Base-by-base conservation (phyloP, 2,797 vertebrate species). In the Girardinus metallicus region DNA sequence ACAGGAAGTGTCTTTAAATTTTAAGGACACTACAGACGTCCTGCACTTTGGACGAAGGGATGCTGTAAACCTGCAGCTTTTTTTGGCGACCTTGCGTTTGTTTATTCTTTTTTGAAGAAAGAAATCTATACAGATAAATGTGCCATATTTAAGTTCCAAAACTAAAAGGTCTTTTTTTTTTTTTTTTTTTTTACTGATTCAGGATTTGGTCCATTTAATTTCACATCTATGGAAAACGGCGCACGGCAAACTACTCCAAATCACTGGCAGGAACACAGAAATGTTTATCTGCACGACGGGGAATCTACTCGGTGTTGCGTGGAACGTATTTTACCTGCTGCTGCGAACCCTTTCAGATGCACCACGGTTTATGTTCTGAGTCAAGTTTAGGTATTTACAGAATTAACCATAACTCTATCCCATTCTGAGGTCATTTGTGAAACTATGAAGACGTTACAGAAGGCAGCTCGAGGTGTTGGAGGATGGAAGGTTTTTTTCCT, bases 151-250 rank as follows among this genome's bases (percentile, higher is more conserved):
- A 36, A 85, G 29, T 74, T 76, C 72, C 41, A 74, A 70, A 91
- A 74, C 73, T 15, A 43, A 23, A 23, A 51, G 4, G 11, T 12
- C 23, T 57, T 57, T 29, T n/a, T 57, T 10, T 26, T 11, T 26
- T 2, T 53, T 47, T 47, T 60, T 86, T 83, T 81, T 23, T 49
- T 31, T 68, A 84, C 83, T 90, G 79, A 82, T 51, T 60, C 81
- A 60, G 26, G 71, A 34, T 73, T 74, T 4, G 60, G 73, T 39
- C 73, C 8, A 47, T 79, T 79, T 70, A 18, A 68, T 85, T 86
- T 75, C 72, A 34, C 57, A 83, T 47, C 60, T 31, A 16, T 76
- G 75, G 74, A 79, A 53, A 84, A 76, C 26, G 4, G 49, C 55
- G 66, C 53, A 39, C 66, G 29, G 73, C 7, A 75, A 74, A 84